These are phyloP conservation scores for Euplagia quadripunctaria DNA, from an alignment of 2,888 invertebrate genomes.

Conservation along the genomic window DNA sequence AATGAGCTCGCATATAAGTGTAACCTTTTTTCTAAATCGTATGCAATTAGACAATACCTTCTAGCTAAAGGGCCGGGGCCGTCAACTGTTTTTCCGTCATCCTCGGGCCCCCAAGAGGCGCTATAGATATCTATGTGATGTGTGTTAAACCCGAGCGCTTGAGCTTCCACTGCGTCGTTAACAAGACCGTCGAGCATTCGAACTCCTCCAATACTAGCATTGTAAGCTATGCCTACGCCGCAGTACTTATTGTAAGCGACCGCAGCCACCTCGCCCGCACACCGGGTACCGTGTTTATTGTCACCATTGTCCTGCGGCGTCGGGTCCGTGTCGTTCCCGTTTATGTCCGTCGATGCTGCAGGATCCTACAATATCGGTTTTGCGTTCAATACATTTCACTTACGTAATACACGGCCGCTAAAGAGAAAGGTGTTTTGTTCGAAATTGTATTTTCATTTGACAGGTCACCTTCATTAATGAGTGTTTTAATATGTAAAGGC, in stretches of 20 bases:
- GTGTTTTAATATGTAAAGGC: conserved; percentile 16
- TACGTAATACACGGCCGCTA: conserved; percentile 35
- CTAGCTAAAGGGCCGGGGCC: conserved; percentile 97
- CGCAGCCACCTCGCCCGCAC: conserved; percentile 99
- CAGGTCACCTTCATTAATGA: conserved; percentile 32
- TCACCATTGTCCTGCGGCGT: conserved; percentile 99
- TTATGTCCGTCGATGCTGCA: conserved; percentile 98
- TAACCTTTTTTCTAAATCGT: conserved; percentile 51
- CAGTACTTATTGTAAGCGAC: conserved; percentile 98
- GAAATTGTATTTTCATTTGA: conserved; percentile 33
- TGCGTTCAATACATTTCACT: conserved; percentile 42
- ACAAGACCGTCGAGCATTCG: conserved; percentile 99
- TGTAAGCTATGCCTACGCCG: conserved; percentile 99
- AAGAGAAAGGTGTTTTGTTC: conserved; percentile 30
- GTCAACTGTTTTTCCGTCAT: conserved; percentile 98
- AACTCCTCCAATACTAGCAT: conserved; percentile 98
- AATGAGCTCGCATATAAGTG: conserved; percentile 72
- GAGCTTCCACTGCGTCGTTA: conserved; percentile 98
- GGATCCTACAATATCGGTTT: conserved; percentile 90
- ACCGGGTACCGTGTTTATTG: conserved; percentile 99
- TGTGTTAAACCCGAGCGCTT: conserved; percentile 96
- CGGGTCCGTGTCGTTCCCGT: conserved; percentile 98
- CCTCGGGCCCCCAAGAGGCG: conserved; percentile 99
- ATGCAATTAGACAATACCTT: conserved; percentile 75
- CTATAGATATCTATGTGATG: conserved; percentile 98